Conservation (phyloP, 2,113 vertebrate species). For the Nothocercus nigrocapillus region DNA sequence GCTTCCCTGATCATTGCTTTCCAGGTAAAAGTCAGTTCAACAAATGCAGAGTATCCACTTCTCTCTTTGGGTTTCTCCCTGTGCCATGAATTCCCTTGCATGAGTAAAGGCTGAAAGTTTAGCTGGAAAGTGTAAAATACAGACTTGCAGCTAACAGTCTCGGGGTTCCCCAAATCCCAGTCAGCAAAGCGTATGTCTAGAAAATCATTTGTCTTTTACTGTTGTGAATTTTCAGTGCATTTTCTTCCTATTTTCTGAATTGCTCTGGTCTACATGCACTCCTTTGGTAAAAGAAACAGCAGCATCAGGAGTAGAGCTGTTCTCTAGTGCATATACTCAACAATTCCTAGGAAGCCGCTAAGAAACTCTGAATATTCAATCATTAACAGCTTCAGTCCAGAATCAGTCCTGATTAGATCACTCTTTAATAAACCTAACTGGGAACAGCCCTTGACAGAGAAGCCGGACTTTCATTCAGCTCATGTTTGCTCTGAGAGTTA, state of each 20-base stretch:
- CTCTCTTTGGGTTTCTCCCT: neutral
- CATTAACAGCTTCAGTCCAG: neutral
- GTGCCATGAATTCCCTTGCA: neutral
- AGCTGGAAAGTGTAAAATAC: neutral
- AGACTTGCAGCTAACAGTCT: neutral
- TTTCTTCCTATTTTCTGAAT: neutral
- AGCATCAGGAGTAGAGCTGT: neutral
- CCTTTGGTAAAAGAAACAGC: neutral
- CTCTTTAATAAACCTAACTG: neutral
- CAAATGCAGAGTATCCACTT: neutral
- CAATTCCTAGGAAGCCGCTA: neutral
- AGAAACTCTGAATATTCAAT: slow-evolving; percentile 13
- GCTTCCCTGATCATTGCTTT: rapidly evolving
- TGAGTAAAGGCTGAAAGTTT: neutral
- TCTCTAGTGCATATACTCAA: neutral
- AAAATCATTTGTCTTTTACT: neutral
- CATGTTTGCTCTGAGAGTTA: neutral
- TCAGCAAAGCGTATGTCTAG: neutral
- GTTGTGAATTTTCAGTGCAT: neutral
- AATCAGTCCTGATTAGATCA: neutral
- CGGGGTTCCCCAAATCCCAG: neutral
- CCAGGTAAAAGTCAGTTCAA: neutral
- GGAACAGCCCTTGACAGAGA: neutral
- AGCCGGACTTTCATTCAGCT: neutral
- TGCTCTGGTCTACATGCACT: neutral